Percentiles rank a stretch among this genome's conserved stretches.
Evolutionary conservation across 92 coral and sea anemone genomes (phyloP).

Genomic region (Zoanthus sociatus): DNA sequence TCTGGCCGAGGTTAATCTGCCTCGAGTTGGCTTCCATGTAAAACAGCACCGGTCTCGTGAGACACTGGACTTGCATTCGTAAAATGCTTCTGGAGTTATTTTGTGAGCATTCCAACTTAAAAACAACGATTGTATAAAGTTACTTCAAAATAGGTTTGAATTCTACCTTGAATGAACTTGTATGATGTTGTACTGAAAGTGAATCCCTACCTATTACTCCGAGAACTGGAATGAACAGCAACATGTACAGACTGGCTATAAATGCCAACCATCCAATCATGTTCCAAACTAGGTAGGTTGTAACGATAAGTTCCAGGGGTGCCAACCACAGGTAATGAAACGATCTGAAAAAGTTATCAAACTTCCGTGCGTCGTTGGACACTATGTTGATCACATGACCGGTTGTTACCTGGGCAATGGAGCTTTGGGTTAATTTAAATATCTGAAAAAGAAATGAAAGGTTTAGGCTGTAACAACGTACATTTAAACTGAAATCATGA

Average conservation of each 20-base stretch:
- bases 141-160: too few species aligned
- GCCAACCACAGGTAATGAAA: constrained; percentile 47
- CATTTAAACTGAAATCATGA: background rate
- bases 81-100: too few species aligned
- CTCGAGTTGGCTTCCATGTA: too few species aligned
- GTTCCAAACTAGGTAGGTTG: constrained; percentile 42
- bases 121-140: too few species aligned
- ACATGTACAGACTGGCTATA: constrained; percentile 29
- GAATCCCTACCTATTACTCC: constrained; percentile 27
- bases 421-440: constrained; percentile 20
- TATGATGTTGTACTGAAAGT: background rate
- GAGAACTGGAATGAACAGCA: constrained; percentile 36
- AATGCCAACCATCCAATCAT: constrained; percentile 45
- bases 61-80: too few species aligned
- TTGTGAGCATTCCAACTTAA: too few species aligned
- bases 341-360: constrained; percentile 48
- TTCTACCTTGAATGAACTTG: too few species aligned
- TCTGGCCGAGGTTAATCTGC: too few species aligned
- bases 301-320: constrained; percentile 36
- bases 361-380: constrained; percentile 40
- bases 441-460: background rate
- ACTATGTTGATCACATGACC: constrained; percentile 40
- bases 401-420: constrained; percentile 23
- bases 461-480: too few species aligned
- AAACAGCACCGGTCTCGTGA: too few species aligned